Conservation (phyloP, 1,140 invertebrate species). For the Cotesia typhae region DNA sequence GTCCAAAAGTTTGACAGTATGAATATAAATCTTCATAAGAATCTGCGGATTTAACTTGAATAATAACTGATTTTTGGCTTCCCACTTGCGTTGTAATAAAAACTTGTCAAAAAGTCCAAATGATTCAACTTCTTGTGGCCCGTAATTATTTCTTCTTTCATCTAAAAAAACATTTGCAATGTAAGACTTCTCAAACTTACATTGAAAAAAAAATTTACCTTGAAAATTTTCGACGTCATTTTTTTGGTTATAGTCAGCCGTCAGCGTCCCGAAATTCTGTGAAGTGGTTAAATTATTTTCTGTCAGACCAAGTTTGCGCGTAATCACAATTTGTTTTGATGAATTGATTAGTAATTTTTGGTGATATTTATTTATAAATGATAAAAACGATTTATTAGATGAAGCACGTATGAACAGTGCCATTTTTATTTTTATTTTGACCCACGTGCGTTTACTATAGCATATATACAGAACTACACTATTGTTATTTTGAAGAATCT, state of each 20-base stretch:
- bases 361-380: constrained; percentile 33
- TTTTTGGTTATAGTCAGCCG: background rate
- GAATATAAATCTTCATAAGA: constrained; percentile 70
- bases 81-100: constrained; percentile 58
- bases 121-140: background rate
- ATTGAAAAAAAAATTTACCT: background rate
- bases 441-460: background rate
- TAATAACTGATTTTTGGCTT: constrained; percentile 71
- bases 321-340: background rate
- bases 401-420: constrained; percentile 46
- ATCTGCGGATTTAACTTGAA: constrained; percentile 72
- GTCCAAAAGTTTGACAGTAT: constrained; percentile 72
- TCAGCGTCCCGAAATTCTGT: background rate
- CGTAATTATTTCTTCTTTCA: too few species aligned
- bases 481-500: too few species aligned
- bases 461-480: background rate
- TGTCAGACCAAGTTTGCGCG: background rate
- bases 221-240: background rate
- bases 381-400: constrained; percentile 43
- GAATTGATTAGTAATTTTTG: constrained; percentile 36
- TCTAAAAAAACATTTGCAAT: constrained; percentile 21
- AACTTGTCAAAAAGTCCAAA: constrained; percentile 51
- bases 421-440: constrained; percentile 47
- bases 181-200: background rate
- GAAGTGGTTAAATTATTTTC: background rate